Evolutionary conservation across 2,888 invertebrate genomes (phyloP), one percentile per base, ranked within the genome.

Genomic region (Drosophila dives): DNA sequence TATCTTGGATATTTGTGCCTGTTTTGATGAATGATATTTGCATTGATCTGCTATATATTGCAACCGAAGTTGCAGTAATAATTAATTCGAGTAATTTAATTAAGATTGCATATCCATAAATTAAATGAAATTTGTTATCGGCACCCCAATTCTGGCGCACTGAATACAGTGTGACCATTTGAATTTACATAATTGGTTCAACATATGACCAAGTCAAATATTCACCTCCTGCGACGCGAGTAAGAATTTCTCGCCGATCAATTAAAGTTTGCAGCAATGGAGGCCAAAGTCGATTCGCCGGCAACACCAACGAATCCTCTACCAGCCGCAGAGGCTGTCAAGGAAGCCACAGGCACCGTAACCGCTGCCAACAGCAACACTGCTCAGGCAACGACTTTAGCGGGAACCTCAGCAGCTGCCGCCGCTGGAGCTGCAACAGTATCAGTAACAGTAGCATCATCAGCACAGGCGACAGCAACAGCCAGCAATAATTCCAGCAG

Each of bases 231-330:
- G 29, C 36, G 76, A 75, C 76, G 76, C 73, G 36, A 69, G 42
- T 55, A 53, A 64, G 65, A 62, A 49, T 33, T 62, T 55, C 32
- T 34, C 50, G 5, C 45, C 45, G 45, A 38, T 72, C 56, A 70
- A 76, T 68, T 61, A 58, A 77, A 68, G 20, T 36, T 67, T 58
- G 56, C 2, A 62, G 53, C 15, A 55, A 85, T 85, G 85, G 85
- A 84, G 32, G 38, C 56, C 64, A 84, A 84, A 58, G 62, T 48
- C 17, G 87, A 85, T 33, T 86, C 85, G 45, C 86, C 85, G 55
- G 69, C 72, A n/a, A 65, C 81, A 7, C 59, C 86, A 17, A 54
- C 83, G 12, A 85, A 64, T 67, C 23, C 72, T 11, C 64, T 65
- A 12, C 45, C 79, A 40, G 17, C 69, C 7, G 38, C 64, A 2